phyloP scores from a whole-genome alignment of 2,797 vertebrate genomes.

The Neosilurus mollespiculum region DNA sequence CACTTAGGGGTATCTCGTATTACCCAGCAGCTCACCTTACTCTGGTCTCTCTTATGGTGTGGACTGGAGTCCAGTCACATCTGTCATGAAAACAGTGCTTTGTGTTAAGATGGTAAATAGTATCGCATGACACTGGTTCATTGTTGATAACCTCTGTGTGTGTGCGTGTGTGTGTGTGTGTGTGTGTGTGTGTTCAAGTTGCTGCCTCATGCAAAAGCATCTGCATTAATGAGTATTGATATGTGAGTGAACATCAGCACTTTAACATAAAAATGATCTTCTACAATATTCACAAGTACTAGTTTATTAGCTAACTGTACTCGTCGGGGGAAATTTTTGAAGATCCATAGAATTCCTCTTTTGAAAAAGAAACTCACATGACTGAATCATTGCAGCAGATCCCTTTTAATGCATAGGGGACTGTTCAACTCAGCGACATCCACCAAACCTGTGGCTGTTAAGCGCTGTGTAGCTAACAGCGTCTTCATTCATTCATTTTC shows the following conservation, averaged over 20 bases:
- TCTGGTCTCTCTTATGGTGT: background rate
- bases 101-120: slow-evolving; percentile 19
- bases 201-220: slow-evolving; percentile 2
- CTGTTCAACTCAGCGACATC: too few species aligned
- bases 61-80: background rate
- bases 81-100: background rate
- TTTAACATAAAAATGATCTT: background rate
- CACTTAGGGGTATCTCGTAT: background rate
- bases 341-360: too few species aligned
- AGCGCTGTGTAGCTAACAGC: too few species aligned
- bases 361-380: too few species aligned
- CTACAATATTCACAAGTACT: background rate
- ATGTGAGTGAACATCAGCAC: background rate
- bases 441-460: too few species aligned
- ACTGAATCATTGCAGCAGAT: too few species aligned
- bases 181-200: background rate
- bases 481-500: too few species aligned
- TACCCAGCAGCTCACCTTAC: slow-evolving; percentile 18
- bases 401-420: too few species aligned
- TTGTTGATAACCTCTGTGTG: slow-evolving; percentile 16
- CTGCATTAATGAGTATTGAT: slow-evolving; percentile 31
- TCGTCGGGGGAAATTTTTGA: too few species aligned
- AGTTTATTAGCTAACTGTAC: background rate
- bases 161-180: background rate
- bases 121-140: slow-evolving; percentile 28